Evolutionary conservation across 2,888 invertebrate species (phyloP).

Genomic region (Rhingia campestris): DNA sequence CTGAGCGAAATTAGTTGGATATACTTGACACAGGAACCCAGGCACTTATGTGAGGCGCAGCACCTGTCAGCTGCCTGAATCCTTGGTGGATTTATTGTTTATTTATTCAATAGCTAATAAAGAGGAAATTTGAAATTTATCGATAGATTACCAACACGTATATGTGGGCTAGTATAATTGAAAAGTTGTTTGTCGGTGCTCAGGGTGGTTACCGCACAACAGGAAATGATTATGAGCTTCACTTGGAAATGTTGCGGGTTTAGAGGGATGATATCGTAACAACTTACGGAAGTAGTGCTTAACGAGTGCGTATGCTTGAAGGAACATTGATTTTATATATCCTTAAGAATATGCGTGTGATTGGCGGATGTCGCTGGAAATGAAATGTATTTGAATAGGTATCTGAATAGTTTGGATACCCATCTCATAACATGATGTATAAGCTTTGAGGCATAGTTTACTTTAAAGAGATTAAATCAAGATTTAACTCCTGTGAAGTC

Average conservation of each 20-base stretch:
- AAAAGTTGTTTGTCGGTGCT: conserved; percentile 5
- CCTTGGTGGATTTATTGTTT: conserved; percentile 57
- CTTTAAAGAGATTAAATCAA: too few relatives aligned
- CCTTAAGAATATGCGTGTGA: too few relatives aligned
- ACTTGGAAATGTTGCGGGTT: background rate
- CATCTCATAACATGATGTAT: too few relatives aligned
- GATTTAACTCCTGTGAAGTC: too few relatives aligned
- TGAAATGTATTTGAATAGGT: too few relatives aligned
- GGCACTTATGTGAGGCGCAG: conserved; percentile 49
- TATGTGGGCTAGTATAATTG: conserved; percentile 3
- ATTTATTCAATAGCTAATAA: conserved; percentile 59
- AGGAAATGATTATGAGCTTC: background rate
- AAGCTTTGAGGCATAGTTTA: too few relatives aligned
- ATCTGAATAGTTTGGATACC: too few relatives aligned
- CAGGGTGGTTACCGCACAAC: background rate
- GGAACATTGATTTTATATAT: background rate
- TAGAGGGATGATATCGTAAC: conserved; percentile 1
- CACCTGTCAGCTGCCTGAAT: conserved; percentile 53
- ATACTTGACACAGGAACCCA: conserved; percentile 27
- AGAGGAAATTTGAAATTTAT: conserved; percentile 58
- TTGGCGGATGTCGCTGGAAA: too few relatives aligned
- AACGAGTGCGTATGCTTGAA: conserved; percentile 14
- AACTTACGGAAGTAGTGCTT: background rate
- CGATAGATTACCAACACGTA: conserved; percentile 31
- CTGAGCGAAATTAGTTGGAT: background rate